Evolutionary conservation across 2,113 vertebrate species (phyloP).

Genomic region (Hemicordylus capensis): DNA sequence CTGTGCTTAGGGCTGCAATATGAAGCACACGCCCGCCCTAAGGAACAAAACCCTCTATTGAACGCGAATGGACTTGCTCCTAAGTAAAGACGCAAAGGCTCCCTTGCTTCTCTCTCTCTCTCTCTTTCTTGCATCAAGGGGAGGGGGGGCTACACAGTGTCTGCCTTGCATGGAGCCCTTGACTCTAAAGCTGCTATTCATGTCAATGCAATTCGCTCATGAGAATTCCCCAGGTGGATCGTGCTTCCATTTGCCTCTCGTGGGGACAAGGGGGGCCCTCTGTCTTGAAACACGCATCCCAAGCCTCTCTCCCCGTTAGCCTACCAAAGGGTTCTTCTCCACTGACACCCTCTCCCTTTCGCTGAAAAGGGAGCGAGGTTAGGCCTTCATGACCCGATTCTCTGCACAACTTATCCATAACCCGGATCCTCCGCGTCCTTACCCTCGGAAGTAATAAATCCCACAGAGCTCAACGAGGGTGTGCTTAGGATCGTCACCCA

Average conservation of each 20-base stretch:
- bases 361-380: slow-evolving; percentile 56
- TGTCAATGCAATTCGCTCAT: background rate
- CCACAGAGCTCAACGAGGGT: background rate
- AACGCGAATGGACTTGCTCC: background rate
- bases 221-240: background rate
- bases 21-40: background rate
- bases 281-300: slow-evolving; percentile 16
- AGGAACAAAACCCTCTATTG: too few relatives aligned
- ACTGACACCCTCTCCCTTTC: too few relatives aligned
- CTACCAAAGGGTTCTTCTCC: slow-evolving; percentile 21
- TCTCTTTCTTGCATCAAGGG: too few relatives aligned
- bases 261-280: too few relatives aligned
- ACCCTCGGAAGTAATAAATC: background rate
- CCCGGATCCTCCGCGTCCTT: background rate
- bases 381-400: slow-evolving; percentile 59
- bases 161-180: background rate
- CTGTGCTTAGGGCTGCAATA: background rate
- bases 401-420: slow-evolving; percentile 58
- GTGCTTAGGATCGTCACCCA: background rate
- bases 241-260: background rate
- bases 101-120: too few relatives aligned
- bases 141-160: background rate
- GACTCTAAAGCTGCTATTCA: background rate
- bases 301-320: slow-evolving; percentile 44
- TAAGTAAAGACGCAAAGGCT: background rate